Percentiles rank a stretch among this genome's conserved stretches.
phyloP scores from a whole-genome alignment of 2,888 invertebrate genomes.

The Ochropleura plecta region DNA sequence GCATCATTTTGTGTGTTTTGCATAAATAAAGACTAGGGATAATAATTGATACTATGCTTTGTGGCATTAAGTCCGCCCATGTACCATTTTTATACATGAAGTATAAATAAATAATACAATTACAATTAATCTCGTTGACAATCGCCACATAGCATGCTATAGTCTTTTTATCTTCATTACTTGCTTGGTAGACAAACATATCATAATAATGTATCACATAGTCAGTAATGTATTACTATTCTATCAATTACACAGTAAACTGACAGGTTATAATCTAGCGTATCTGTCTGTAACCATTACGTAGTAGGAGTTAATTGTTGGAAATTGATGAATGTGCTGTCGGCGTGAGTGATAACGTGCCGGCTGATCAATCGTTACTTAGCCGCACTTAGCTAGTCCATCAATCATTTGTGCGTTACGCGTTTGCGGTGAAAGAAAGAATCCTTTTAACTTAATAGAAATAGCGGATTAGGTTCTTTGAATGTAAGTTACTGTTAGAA shows the following conservation, averaged over 20 bases:
- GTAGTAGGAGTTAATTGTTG: conserved; percentile 40
- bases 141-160: not conserved
- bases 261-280: conserved; percentile 3
- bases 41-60: too few relatives aligned
- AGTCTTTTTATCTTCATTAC: not conserved
- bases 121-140: not conserved
- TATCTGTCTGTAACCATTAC: not conserved
- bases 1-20: too few relatives aligned
- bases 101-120: too few relatives aligned
- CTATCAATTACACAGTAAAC: not conserved
- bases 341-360: conserved; percentile 20
- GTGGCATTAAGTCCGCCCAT: too few relatives aligned
- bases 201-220: not conserved
- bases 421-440: not conserved
- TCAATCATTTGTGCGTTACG: conserved; percentile 42
- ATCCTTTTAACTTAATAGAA: not conserved
- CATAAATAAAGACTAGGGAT: too few relatives aligned
- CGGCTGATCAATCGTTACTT: conserved; percentile 21
- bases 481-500: not conserved
- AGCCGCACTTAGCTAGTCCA: conserved; percentile 19
- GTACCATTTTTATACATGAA: too few relatives aligned
- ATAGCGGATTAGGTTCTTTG: not conserved
- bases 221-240: not conserved
- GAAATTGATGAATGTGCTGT: conserved; percentile 47
- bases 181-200: not conserved